Evolutionary conservation across 37 sponge, comb jelly and placozoan species (phyloP).

Genomic region (Theonella swinhoei): DNA sequence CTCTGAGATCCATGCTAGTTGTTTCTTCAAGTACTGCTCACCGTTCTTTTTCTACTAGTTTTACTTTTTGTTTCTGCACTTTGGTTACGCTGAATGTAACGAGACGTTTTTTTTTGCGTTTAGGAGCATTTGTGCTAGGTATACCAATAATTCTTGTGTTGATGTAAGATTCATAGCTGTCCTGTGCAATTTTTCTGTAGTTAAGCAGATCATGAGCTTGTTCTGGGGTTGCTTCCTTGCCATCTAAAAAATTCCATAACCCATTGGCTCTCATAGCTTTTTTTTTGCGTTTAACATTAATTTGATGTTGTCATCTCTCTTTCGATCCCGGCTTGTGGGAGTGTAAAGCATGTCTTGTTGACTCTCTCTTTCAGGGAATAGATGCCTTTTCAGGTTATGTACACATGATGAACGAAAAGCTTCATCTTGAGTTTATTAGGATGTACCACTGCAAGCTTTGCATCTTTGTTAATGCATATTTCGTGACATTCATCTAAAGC

Average conservation of each 20-base stretch:
- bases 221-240: conserved; percentile 9
- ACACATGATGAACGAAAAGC: not conserved
- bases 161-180: not conserved
- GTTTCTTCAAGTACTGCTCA: too few relatives aligned
- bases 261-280: not conserved
- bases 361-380: conserved; percentile 1
- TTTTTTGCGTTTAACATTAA: not conserved
- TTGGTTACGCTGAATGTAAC: not conserved
- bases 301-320: not conserved
- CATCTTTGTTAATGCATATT: conserved; percentile 36
- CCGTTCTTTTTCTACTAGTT: too few relatives aligned
- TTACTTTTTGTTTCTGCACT: not conserved
- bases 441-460: conserved; percentile 7
- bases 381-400: not conserved
- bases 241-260: conserved; percentile 21
- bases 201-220: conserved; percentile 7
- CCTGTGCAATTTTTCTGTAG: conserved; percentile 7
- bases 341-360: not conserved
- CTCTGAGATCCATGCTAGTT: not conserved
- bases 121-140: not conserved
- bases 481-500: conserved; percentile 41
- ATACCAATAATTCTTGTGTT: not conserved
- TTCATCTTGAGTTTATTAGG: conserved; percentile 22
- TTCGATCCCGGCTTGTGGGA: not conserved
- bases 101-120: not conserved